A percentile compares a stretch with the other conserved stretches of the same genome.
Evolutionary conservation across 2,888 invertebrate species (phyloP).

Genomic region (Frankliniella fusca): DNA sequence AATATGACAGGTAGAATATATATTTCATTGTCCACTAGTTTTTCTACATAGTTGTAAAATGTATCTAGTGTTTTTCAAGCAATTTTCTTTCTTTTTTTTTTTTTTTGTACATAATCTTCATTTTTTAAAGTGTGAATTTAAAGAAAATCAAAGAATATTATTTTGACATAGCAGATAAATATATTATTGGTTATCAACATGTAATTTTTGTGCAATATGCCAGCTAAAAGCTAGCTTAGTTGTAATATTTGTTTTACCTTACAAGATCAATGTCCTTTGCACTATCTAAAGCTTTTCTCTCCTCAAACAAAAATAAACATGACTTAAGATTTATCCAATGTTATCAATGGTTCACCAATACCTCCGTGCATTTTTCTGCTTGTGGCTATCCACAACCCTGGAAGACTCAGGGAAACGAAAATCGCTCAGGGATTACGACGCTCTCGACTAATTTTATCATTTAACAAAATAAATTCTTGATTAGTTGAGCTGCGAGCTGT

Average conservation of each 20-base stretch:
- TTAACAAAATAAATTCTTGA: no score
- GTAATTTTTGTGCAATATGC: neutral
- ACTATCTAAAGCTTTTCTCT: neutral
- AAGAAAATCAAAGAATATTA: neutral
- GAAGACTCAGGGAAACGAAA: no score
- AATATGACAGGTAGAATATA: neutral
- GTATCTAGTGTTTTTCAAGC: neutral
- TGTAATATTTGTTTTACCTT: neutral
- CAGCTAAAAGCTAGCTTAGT: neutral
- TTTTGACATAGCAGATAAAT: neutral
- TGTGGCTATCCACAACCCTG: no score
- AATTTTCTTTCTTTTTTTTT: neutral
- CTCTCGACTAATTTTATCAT: no score
- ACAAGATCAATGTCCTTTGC: neutral
- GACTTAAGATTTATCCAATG: neutral
- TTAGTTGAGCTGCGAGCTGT: no score
- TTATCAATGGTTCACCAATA: neutral
- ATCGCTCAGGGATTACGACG: no score
- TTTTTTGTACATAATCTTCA: neutral
- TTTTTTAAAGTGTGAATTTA: neutral
- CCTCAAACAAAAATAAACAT: neutral
- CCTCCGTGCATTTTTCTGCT: no score
- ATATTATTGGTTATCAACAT: neutral
- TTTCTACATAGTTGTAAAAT: neutral
- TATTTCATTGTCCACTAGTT: neutral